These are phyloP conservation scores for Rhamphomyia laevipes DNA, from an alignment of 2,888 invertebrate species.

Conservation along the genomic window DNA sequence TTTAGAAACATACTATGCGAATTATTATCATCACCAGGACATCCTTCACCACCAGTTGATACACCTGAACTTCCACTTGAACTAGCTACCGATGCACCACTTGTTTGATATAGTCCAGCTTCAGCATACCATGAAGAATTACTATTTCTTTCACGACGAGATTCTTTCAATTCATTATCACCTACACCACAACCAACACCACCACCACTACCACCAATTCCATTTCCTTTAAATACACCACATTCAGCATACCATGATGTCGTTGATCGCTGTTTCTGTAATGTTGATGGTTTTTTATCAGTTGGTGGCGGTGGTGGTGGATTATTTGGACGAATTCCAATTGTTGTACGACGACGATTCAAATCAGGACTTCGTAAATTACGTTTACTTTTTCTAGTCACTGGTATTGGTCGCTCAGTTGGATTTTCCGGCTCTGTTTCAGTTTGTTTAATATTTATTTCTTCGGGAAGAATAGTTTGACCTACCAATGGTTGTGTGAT, in stretches of 20 bases:
- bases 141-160: slow-evolving; percentile 16
- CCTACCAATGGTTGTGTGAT: slow-evolving; percentile 7
- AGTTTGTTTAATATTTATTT: slow-evolving; percentile 13
- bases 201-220: slow-evolving; percentile 6
- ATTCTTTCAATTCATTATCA: slow-evolving; percentile 12
- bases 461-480: slow-evolving; percentile 17
- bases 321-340: slow-evolving; percentile 33
- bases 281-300: slow-evolving; percentile 14
- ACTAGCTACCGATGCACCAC: slow-evolving; percentile 37
- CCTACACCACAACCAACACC: slow-evolving; percentile 8
- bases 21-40: slow-evolving; percentile 36
- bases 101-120: slow-evolving; percentile 52
- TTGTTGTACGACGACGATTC: slow-evolving; percentile 29
- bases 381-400: slow-evolving; percentile 20
- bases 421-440: slow-evolving; percentile 17
- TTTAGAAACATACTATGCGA: slow-evolving; percentile 54
- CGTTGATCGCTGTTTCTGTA: slow-evolving; percentile 18
- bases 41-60: slow-evolving; percentile 36
- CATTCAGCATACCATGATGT: slow-evolving; percentile 63
- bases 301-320: slow-evolving; percentile 39
- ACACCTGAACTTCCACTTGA: slow-evolving; percentile 39
- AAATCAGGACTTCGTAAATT: slow-evolving; percentile 6
- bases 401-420: slow-evolving; percentile 23
- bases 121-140: slow-evolving; percentile 51
- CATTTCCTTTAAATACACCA: slow-evolving; percentile 40